phyloP scores from a whole-genome alignment of 1,140 invertebrate genomes.

The Sarcophaga peregrina region DNA sequence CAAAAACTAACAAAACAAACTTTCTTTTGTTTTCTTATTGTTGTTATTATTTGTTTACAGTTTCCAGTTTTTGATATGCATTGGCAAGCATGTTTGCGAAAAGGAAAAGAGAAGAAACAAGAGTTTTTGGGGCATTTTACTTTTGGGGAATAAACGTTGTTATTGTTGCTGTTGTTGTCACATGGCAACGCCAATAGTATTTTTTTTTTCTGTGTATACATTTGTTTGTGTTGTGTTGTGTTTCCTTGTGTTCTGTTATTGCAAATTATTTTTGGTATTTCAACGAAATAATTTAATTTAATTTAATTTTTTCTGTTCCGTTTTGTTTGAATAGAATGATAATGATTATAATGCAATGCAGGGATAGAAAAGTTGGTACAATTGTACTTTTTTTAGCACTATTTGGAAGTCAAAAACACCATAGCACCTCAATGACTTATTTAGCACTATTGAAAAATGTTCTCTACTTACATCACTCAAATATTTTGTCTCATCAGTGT shows the following conservation, averaged over 20 bases:
- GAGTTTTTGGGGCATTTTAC: background rate
- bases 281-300: too few relatives aligned
- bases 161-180: background rate
- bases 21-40: background rate
- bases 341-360: too few relatives aligned
- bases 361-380: too few relatives aligned
- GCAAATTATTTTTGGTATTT: too few relatives aligned
- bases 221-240: background rate
- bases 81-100: background rate
- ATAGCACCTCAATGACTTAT: too few relatives aligned
- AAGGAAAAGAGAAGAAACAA: background rate
- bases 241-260: background rate
- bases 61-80: conserved; percentile 1
- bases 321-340: too few relatives aligned
- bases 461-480: too few relatives aligned
- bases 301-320: too few relatives aligned
- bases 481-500: too few relatives aligned
- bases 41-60: conserved; percentile 20
- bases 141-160: background rate
- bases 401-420: too few relatives aligned
- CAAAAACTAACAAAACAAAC: background rate
- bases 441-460: too few relatives aligned
- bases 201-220: background rate
- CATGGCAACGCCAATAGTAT: background rate
- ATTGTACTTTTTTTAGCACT: too few relatives aligned